These are phyloP conservation scores for Saccopteryx leptura DNA, from an alignment of 2,113 vertebrate species.

Conservation along the genomic window DNA sequence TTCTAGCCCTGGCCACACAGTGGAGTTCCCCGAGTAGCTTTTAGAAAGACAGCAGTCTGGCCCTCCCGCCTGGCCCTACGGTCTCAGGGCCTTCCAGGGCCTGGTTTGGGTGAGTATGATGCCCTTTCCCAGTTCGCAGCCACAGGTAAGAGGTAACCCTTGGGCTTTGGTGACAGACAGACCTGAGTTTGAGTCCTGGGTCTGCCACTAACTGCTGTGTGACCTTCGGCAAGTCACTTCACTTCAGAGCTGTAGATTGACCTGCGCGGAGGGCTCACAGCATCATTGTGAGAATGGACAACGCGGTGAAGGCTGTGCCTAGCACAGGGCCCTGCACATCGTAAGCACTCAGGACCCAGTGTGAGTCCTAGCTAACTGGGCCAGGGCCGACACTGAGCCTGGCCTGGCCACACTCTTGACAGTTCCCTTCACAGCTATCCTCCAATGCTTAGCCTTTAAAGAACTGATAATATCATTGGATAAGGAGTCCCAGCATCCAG, in stretches of 20 bases:
- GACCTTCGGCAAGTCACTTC: not conserved
- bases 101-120: not conserved
- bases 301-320: accelerated
- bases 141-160: not conserved
- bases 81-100: not conserved
- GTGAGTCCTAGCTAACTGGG: not conserved
- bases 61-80: not conserved
- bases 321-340: accelerated
- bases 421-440: not conserved
- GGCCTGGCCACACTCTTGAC: not conserved
- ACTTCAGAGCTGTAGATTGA: not conserved
- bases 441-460: not conserved
- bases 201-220: not conserved
- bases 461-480: not conserved
- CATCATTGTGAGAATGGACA: accelerated
- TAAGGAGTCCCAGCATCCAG: not conserved
- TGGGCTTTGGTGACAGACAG: not conserved
- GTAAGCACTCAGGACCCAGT: not conserved
- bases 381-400: accelerated
- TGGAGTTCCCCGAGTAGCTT: not conserved
- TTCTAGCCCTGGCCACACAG: not conserved
- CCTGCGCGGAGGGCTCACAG: not conserved
- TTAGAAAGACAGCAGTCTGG: not conserved
- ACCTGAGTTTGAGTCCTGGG: not conserved
- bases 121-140: not conserved